Percentiles rank a stretch among this genome's conserved stretches.
Evolutionary conservation across 2,888 invertebrate species (phyloP).

Genomic region (Hecatera dysodea): DNA sequence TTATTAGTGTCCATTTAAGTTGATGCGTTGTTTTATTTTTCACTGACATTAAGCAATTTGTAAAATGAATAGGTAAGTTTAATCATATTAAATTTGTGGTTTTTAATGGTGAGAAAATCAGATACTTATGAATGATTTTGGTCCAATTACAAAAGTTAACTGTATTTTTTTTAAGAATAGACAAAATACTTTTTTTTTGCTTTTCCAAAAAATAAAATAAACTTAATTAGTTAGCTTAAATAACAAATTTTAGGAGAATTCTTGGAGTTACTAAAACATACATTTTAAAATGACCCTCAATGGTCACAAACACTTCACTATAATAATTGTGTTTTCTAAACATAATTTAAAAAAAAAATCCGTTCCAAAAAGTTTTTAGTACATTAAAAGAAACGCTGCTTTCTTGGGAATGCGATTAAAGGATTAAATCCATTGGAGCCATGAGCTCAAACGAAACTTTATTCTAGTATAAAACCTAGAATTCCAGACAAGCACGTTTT

Average conservation of each 20-base stretch:
- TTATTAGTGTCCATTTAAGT: background rate
- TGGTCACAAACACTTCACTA: background rate
- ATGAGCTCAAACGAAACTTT: constrained; percentile 33
- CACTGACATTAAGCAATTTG: background rate
- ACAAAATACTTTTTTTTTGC: too few relatives aligned
- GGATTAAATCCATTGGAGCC: constrained; percentile 23
- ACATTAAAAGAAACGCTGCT: constrained; percentile 5
- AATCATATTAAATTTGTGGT: too few relatives aligned
- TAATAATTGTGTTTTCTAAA: background rate
- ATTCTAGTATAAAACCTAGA: constrained; percentile 9
- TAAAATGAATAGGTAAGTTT: too few relatives aligned
- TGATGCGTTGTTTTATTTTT: constrained; percentile 9
- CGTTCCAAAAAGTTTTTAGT: too few relatives aligned
- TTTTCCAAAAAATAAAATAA: too few relatives aligned
- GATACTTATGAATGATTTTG: too few relatives aligned
- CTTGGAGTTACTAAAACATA: background rate
- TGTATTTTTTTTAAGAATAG: too few relatives aligned
- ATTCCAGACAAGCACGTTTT: constrained; percentile 19
- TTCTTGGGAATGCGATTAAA: constrained; percentile 22
- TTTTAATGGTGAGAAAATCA: too few relatives aligned
- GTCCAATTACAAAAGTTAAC: background rate
- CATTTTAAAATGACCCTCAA: background rate
- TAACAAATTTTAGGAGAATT: background rate
- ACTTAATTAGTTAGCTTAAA: too few relatives aligned
- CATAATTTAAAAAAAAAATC: too few relatives aligned